phyloP scores from a whole-genome alignment of 2,113 vertebrate genomes.

The Eubucco bourcierii region DNA sequence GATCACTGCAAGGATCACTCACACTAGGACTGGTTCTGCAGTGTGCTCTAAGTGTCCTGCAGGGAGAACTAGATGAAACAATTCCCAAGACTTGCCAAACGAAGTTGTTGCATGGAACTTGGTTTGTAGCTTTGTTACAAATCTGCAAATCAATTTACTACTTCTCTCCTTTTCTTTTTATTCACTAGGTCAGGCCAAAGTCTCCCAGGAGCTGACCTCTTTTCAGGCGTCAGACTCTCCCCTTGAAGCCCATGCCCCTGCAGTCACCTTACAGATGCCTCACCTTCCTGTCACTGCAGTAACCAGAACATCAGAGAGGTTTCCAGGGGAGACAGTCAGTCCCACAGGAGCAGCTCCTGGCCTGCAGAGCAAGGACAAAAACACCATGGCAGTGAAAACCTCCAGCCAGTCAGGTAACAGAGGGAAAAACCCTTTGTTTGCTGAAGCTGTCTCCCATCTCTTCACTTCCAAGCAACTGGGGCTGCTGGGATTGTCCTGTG shows the following conservation, averaged over 20 bases:
- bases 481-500: not conserved
- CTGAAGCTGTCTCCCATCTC: not conserved
- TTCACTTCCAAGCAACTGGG: not conserved
- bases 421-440: not conserved
- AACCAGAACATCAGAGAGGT: conserved; percentile 78
- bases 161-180: not conserved
- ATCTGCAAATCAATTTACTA: not conserved
- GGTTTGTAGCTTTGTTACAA: not conserved
- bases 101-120: not conserved
- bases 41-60: not conserved
- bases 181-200: conserved; percentile 45
- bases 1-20: not conserved
- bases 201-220: not conserved
- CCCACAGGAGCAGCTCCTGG: conserved; percentile 65
- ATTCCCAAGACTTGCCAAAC: not conserved
- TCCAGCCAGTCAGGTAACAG: conserved; percentile 78
- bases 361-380: conserved; percentile 64
- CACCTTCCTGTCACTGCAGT: conserved; percentile 83
- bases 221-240: not conserved
- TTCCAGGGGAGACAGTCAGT: conserved; percentile 65
- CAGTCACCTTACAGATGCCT: conserved; percentile 81
- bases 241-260: conserved; percentile 77
- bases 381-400: conserved; percentile 68
- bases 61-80: not conserved
- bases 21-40: not conserved